A percentile compares a stretch with the other conserved stretches of the same genome.
Evolutionary conservation across 1,140 invertebrate genomes (phyloP).

Genomic region (Euwallacea fornicatus): DNA sequence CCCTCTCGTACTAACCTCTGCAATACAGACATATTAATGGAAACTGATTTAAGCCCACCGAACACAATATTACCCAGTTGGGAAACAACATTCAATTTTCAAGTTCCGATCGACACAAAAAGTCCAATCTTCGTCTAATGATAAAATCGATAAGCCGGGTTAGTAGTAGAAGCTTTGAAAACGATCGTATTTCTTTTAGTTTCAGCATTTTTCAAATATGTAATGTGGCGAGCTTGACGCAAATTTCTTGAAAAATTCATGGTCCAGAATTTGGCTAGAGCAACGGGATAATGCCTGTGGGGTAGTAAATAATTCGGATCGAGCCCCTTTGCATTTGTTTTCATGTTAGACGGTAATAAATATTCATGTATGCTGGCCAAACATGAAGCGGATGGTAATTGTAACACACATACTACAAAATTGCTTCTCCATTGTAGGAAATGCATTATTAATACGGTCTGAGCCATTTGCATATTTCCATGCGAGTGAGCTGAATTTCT

Average conservation of each 20-base stretch:
- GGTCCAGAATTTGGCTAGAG: no score
- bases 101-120: conserved; percentile 9
- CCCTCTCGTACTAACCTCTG: background rate
- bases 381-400: conserved; percentile 1
- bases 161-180: background rate
- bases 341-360: background rate
- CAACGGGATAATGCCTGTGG: no score
- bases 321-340: background rate
- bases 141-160: conserved; percentile 11
- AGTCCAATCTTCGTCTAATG: conserved; percentile 9
- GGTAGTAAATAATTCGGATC: no score
- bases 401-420: conserved; percentile 1
- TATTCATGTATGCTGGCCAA: background rate
- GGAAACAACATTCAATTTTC: conserved; percentile 5
- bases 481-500: no score
- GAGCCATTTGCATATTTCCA: background rate
- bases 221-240: no score
- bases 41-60: background rate
- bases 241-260: no score
- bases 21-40: conserved; percentile 1
- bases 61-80: background rate
- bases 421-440: conserved; percentile 1
- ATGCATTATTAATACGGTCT: conserved; percentile 5
- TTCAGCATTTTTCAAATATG: no score
- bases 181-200: conserved; percentile 1